A percentile compares a stretch with the other conserved stretches of the same genome.
Conservation (phyloP, 2,113 vertebrate species). For the Burhinus oedicnemus region DNA sequence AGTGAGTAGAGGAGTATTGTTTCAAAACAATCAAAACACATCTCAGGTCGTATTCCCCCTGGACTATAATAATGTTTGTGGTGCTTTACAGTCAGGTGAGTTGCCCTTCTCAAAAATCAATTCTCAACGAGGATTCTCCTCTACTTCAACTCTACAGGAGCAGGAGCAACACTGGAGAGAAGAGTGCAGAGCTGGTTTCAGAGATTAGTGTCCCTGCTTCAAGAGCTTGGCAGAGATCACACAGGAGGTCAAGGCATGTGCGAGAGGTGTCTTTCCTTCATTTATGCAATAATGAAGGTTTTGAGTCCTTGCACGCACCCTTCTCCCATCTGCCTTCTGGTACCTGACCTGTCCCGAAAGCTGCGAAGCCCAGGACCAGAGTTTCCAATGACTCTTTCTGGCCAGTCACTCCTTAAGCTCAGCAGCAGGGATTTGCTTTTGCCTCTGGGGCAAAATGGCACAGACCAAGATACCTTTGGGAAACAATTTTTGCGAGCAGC, state of each 20-base stretch:
- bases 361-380: neutral
- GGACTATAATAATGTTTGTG: neutral
- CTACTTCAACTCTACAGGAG: neutral
- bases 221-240: neutral
- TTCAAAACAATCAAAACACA: neutral
- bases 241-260: neutral
- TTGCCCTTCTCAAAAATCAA: neutral
- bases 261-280: neutral
- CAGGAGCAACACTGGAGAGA: neutral
- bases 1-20: rapidly evolving
- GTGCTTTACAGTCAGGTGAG: neutral
- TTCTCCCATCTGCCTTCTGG: neutral
- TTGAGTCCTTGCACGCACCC: neutral
- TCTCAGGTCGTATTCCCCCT: neutral
- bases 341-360: neutral
- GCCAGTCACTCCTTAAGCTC: neutral
- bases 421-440: neutral
- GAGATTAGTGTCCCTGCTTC: neutral
- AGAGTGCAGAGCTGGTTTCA: slow-evolving; percentile 1
- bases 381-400: neutral
- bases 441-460: neutral
- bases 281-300: neutral
- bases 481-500: neutral
- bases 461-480: neutral
- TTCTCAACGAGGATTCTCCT: slow-evolving; percentile 19